These are phyloP conservation scores for Diploptera punctata DNA, from an alignment of 2,888 invertebrate species.

Conservation along the genomic window DNA sequence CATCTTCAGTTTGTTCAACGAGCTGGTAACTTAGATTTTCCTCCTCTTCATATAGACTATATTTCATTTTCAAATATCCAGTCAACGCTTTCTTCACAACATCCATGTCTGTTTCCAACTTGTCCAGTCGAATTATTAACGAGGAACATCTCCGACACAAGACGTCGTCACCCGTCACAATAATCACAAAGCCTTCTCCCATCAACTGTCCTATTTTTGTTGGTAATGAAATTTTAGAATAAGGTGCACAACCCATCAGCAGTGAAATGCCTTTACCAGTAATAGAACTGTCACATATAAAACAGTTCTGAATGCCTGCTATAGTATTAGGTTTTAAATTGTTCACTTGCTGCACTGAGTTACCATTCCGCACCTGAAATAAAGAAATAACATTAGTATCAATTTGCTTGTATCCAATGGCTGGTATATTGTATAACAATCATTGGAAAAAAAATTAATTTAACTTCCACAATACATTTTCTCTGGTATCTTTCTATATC, in stretches of 20 bases:
- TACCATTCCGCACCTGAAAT: no score
- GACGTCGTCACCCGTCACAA: conserved; percentile 39
- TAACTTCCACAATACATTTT: no score
- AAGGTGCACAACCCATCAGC: conserved; percentile 26
- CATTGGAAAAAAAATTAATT: no score
- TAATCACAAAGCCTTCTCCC: conserved; percentile 42
- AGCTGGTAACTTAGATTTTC: no score
- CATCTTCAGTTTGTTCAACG: neutral
- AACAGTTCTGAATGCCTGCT: no score
- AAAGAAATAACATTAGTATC: no score
- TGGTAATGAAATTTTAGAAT: conserved; percentile 39
- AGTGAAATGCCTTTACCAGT: conserved; percentile 26
- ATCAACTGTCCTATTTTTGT: conserved; percentile 42
- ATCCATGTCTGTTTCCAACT: conserved; percentile 40
- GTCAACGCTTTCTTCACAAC: conserved; percentile 35
- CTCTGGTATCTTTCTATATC: no score
- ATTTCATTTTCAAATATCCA: conserved; percentile 40
- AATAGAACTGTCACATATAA: conserved; percentile 38
- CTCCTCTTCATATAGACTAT: conserved; percentile 36
- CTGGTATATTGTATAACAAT: no score
- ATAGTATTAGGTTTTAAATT: no score
- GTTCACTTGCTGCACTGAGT: no score
- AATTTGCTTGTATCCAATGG: no score
- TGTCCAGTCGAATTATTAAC: conserved; percentile 42
- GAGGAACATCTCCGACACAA: conserved; percentile 40